Percentiles rank a stretch among this genome's conserved stretches.
Conservation (phyloP, 2,797 vertebrate genomes). For the Dermochelys coriacea region DNA sequence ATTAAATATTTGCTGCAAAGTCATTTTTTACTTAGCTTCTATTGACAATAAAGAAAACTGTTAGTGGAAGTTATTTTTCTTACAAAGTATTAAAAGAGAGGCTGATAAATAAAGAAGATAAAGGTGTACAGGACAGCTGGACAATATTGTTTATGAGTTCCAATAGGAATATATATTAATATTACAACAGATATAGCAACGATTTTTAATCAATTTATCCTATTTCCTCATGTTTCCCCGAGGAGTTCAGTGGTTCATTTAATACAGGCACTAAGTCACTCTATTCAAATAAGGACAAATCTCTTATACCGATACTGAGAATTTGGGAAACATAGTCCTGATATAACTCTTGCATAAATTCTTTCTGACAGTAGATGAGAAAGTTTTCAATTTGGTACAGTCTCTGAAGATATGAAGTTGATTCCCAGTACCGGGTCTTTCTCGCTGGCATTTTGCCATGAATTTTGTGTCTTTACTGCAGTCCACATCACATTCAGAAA, state of each 20-base stretch:
- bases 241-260: not conserved
- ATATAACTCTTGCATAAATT: not conserved
- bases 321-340: not conserved
- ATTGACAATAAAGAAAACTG: not conserved
- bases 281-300: not conserved
- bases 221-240: not conserved
- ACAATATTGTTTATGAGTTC: not conserved
- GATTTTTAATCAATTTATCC: not conserved
- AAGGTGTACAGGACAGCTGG: not conserved
- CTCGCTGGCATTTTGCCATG: not conserved
- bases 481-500: not conserved
- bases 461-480: not conserved
- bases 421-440: fast-evolving
- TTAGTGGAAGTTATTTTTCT: not conserved
- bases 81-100: not conserved
- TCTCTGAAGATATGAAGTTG: not conserved
- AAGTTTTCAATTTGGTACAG: not conserved
- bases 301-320: not conserved
- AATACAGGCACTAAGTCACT: not conserved
- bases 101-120: not conserved
- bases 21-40: constrained; percentile 1
- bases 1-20: not conserved
- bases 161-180: not conserved
- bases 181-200: not conserved
- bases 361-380: not conserved